Base-by-base conservation (phyloP, 2,113 vertebrate species). In the Chloropsis hardwickii region DNA sequence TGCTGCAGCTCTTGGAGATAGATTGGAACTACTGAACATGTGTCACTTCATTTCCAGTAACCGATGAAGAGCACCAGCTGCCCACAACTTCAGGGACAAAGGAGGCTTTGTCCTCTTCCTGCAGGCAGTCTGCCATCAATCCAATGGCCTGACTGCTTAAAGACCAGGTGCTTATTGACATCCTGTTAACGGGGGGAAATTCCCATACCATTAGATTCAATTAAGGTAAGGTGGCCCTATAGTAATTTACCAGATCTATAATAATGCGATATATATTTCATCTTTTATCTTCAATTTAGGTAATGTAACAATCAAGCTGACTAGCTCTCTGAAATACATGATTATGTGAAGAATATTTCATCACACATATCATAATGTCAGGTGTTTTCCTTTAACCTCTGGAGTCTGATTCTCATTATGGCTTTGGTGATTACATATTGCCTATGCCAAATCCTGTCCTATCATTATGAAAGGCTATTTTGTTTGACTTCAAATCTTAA, bases 401-500 rank as follows among this genome's bases (percentile, higher is more conserved):
- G 39, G 80, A 85, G 79, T 42, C 47, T 15, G 39, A 80, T 62
- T 77, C 86, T 70, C 6, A 0, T 86, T 78, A 71, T 40, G 37
- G 19, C 54, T 83, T 29, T 89, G 74, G 65, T 87, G 92, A 94
- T 91, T 96, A 83, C 73, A 88, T 79, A 92, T 54, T 91, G 53
- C 58, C 67, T 92, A 87, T 60, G 84, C 95, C 96, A 93, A 95
- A 97, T 91, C 18, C 47, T 88, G 76, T 94, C 84, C 57, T 31
- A 40, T 73, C 19, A 33, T 28, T 78, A 35, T n/a, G n/a, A 89
- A 87, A 87, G 31, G 5, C 12, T 84, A 9, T 84, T 85, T 74
- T 66, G 53, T 86, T 78, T 96, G 27, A 73, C 85, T 95, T 94
- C 81, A 74, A 53, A 27, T 74, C 77, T 88, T 40, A 82, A 96